Conservation (phyloP, 2,797 vertebrate species). For the Dendrocincla fuliginosa region DNA sequence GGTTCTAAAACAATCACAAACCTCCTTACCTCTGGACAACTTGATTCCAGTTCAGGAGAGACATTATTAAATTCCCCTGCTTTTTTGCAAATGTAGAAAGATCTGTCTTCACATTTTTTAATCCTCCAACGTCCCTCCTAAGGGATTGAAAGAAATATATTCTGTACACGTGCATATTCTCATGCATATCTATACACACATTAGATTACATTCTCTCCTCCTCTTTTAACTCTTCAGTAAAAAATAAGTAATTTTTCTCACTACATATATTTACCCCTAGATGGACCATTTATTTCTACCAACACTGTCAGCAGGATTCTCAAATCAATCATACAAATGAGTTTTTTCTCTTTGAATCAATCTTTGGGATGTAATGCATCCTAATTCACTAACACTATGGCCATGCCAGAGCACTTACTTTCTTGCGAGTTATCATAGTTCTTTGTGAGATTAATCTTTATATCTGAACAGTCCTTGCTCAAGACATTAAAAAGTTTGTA, state of each 20-base stretch:
- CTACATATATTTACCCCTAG: not conserved
- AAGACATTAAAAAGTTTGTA: not conserved
- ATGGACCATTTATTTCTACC: not conserved
- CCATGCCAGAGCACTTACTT: not conserved
- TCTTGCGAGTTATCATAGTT: not conserved
- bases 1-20: not conserved
- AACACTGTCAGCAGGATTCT: not conserved
- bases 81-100: conserved; percentile 84
- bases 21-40: conserved; percentile 84
- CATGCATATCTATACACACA: not conserved
- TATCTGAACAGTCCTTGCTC: not conserved
- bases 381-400: not conserved
- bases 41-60: conserved; percentile 73
- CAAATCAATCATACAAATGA: not conserved
- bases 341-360: not conserved
- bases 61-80: conserved; percentile 65
- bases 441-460: not conserved
- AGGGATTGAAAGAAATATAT: not conserved
- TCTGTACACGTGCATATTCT: not conserved
- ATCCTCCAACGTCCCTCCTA: conserved; percentile 87
- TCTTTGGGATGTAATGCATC: not conserved
- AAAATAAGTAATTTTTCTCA: not conserved
- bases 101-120: conserved; percentile 80
- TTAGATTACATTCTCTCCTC: not conserved
- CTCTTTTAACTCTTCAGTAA: not conserved